Base-by-base conservation (phyloP, 2,888 invertebrate genomes). In the Nymphalis polychloros region DNA sequence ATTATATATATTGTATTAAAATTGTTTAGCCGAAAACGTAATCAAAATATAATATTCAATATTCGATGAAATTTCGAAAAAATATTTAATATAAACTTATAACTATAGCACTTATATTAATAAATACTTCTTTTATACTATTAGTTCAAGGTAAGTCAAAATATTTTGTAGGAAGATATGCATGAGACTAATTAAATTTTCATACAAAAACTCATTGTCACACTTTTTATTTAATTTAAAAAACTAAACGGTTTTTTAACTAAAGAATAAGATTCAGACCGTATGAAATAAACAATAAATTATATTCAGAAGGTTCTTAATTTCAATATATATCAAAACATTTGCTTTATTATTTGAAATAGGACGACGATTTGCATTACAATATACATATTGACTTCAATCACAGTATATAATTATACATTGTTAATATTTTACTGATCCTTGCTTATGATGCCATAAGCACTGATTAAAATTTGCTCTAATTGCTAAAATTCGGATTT, bases 91-190 rank as follows among this genome's bases (percentile, higher is more conserved):
- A 16, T 17, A 13, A 4, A 3, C 10, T 3, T 41, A 41, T 41
- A 41, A 41, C 10, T 55, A 27, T 31, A 17, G 27, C 31, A n/a
- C 17, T 31, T 17, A 17, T 55, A 27, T 16, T 27, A 55, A 55
- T 55, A 53, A 53, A 53, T 53, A 53, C 27, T 53, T 27, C 5
- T 41, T 10, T 41, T 13, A 23, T 20, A 16, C 7, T n/a, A 16
- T 31, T 55, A 31, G 27, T 55, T 55, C 53, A 31, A 27, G 53
- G 27, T 55, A 8, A n/a, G 8, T n/a, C n/a, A 16, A 31, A 17
- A 27, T 27, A 27, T 53, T 53, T 53, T 17, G 53, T 31, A 55
- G 53, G 27, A 55, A 31, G 53, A 55, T 55, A 55, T 55, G 53
- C 31, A 55, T 31, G 53, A 31, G 31, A 7, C 31, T 27, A 31